These are phyloP conservation scores for Cyclophora punctaria DNA, from an alignment of 2,888 invertebrate genomes.

Conservation along the genomic window DNA sequence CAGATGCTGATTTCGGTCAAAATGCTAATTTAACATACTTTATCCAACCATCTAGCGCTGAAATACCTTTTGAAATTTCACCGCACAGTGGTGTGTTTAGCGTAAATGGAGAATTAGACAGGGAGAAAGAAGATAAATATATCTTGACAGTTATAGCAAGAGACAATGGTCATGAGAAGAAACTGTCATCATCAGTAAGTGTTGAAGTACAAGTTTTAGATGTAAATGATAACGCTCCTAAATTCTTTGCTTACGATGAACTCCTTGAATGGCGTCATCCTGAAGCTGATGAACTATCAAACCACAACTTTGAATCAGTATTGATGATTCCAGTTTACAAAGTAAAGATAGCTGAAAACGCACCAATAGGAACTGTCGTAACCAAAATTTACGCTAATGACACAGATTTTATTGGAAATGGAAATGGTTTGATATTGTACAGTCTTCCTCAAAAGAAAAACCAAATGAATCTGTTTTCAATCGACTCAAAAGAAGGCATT, in stretches of 20 bases:
- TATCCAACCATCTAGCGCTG: slow-evolving; percentile 64
- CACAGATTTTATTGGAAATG: slow-evolving; percentile 88
- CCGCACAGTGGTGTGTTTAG: slow-evolving; percentile 79
- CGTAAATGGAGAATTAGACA: slow-evolving; percentile 84
- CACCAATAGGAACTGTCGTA: slow-evolving; percentile 82
- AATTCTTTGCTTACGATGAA: slow-evolving; percentile 85
- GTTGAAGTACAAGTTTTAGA: slow-evolving; percentile 88
- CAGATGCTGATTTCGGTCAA: slow-evolving; percentile 85
- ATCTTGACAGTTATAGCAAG: slow-evolving; percentile 82
- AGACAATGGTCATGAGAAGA: slow-evolving; percentile 80
- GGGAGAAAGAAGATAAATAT: slow-evolving; percentile 82
- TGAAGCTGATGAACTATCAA: slow-evolving; percentile 60
- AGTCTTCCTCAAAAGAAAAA: slow-evolving; percentile 81
- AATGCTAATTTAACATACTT: slow-evolving; percentile 86
- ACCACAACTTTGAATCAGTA: slow-evolving; percentile 70
- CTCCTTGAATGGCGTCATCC: slow-evolving; percentile 65
- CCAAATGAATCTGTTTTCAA: slow-evolving; percentile 79
- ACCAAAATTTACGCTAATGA: slow-evolving; percentile 88
- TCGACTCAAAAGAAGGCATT: slow-evolving; percentile 90
- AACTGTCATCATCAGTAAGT: slow-evolving; percentile 81
- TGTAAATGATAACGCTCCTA: slow-evolving; percentile 88
- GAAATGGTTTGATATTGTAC: slow-evolving; percentile 89
- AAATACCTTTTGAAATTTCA: slow-evolving; percentile 82
- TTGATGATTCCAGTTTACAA: slow-evolving; percentile 83
- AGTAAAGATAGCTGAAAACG: slow-evolving; percentile 83